Evolutionary conservation across 2,888 invertebrate species (phyloP).

Genomic region (Heliconius charithonia): DNA sequence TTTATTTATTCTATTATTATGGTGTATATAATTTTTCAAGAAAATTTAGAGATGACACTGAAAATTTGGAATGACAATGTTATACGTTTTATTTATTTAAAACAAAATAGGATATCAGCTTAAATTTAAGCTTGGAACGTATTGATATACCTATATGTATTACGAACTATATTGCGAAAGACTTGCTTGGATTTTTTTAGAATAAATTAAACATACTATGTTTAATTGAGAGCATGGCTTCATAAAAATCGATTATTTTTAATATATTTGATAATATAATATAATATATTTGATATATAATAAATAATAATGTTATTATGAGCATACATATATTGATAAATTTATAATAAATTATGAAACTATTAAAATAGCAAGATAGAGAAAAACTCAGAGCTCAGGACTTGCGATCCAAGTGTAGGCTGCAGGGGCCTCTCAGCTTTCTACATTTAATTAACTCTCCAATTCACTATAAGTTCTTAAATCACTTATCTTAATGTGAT

Average conservation of each 20-base stretch:
- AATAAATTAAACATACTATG: constrained; percentile 19
- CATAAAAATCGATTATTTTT: constrained; percentile 10
- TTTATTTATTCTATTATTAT: background rate
- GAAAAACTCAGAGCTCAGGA: too few species aligned
- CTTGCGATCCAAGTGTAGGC: too few species aligned
- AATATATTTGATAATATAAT: too few species aligned
- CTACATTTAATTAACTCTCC: too few species aligned
- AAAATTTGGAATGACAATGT: background rate
- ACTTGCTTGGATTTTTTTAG: constrained; percentile 48
- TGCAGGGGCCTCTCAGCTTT: too few species aligned
- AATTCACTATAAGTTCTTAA: too few species aligned
- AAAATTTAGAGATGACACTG: background rate
- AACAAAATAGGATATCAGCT: background rate
- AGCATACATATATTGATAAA: too few species aligned
- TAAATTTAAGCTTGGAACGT: background rate
- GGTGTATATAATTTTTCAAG: background rate
- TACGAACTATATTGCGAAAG: background rate
- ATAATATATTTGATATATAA: too few species aligned
- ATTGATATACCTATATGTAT: too few species aligned
- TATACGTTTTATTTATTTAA: background rate
- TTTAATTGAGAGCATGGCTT: background rate
- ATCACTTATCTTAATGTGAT: too few species aligned
- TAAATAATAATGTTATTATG: background rate
- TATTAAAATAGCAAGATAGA: too few species aligned
- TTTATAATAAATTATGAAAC: too few species aligned